phyloP scores from a whole-genome alignment of 2,113 vertebrate genomes.

The Echinops telfairi region DNA sequence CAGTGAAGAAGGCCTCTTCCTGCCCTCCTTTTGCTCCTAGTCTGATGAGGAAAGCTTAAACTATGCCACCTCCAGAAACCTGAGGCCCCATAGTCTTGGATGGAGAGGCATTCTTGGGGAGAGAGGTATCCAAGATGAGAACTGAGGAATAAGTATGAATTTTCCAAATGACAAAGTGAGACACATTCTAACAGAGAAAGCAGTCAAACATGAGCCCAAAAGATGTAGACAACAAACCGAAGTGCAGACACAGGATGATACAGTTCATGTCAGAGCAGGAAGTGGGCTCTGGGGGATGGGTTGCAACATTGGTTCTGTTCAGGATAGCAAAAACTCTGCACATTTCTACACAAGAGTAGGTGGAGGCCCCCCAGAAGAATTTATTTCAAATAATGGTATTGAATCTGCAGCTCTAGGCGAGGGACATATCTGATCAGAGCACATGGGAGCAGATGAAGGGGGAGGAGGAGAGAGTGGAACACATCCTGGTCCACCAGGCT shows the following conservation, averaged over 20 bases:
- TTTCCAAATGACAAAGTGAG: background rate
- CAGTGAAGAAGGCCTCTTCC: background rate
- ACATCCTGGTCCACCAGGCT: no score
- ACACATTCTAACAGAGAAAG: background rate
- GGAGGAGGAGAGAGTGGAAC: no score
- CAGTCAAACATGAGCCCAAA: background rate
- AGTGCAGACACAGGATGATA: background rate
- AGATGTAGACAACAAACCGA: background rate
- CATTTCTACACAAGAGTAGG: background rate
- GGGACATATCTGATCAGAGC: no score
- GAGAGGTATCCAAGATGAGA: background rate
- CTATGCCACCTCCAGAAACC: background rate
- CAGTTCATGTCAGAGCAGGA: background rate
- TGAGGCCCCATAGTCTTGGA: background rate
- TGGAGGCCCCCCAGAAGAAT: no score
- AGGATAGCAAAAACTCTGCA: background rate
- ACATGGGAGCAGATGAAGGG: no score
- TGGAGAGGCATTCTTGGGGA: background rate
- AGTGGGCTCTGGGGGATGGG: background rate
- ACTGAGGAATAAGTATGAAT: background rate
- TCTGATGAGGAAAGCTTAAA: background rate
- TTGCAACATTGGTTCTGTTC: background rate
- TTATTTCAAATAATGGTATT: no score
- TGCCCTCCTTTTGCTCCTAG: background rate
- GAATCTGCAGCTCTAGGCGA: no score